Percentiles rank a stretch among this genome's conserved stretches.
These are phyloP conservation scores for Pachycephus smyrnensis DNA, from an alignment of 2,888 invertebrate species.

Conservation along the genomic window DNA sequence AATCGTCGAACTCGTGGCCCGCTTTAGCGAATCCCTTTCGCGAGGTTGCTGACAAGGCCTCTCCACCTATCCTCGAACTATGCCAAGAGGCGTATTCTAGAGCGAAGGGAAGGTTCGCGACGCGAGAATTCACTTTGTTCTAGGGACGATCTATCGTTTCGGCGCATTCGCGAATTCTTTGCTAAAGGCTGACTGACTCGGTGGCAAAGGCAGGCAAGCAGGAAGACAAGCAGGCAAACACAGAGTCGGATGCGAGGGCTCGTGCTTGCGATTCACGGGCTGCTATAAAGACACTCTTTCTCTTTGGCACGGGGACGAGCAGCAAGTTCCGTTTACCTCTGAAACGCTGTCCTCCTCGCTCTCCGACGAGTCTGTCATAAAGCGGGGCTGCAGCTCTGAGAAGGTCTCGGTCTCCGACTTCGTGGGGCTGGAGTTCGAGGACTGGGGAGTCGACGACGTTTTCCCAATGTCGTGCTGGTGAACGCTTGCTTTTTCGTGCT, in stretches of 20 bases:
- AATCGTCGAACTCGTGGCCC: not conserved
- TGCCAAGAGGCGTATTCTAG: not conserved
- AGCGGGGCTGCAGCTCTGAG: constrained; percentile 86
- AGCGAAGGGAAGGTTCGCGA: constrained; percentile 10
- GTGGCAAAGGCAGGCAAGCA: not conserved
- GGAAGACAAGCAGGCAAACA: not conserved
- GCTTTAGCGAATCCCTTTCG: constrained; percentile 1
- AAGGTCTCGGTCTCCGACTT: constrained; percentile 86
- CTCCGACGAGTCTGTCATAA: constrained; percentile 94
- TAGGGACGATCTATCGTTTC: not conserved
- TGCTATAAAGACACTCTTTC: not conserved
- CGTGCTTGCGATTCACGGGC: not conserved
- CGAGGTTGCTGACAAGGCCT: not conserved
- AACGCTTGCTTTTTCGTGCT: constrained; percentile 73
- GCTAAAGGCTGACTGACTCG: not conserved
- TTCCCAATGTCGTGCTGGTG: constrained; percentile 67
- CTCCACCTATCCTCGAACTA: not conserved
- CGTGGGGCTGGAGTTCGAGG: constrained; percentile 84
- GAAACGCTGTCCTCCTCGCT: constrained; percentile 97
- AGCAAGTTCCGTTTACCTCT: constrained; percentile 77
- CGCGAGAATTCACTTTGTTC: constrained; percentile 1
- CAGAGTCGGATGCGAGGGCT: not conserved
- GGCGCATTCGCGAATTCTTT: not conserved
- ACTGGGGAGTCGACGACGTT: constrained; percentile 80
- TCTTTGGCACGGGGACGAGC: not conserved